Evolutionary conservation across 1,140 invertebrate genomes (phyloP).

Genomic region (Nylanderia fulva): DNA sequence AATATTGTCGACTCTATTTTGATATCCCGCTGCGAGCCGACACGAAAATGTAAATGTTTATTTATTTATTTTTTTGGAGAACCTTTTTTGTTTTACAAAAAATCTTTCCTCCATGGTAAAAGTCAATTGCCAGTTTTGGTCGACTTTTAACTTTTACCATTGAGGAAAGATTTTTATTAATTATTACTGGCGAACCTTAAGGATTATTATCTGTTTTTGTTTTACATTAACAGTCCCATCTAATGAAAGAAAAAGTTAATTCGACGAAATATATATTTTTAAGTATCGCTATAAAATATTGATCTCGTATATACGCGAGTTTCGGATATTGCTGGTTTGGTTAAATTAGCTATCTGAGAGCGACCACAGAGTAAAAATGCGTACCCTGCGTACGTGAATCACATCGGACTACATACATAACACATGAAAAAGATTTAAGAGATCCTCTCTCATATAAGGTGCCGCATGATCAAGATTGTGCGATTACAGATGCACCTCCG

Average conservation of each 20-base stretch:
- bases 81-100: too few species aligned
- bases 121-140: too few species aligned
- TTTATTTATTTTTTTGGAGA: not conserved
- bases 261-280: conserved; percentile 1
- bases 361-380: not conserved
- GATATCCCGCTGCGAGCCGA: not conserved
- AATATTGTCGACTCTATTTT: conserved; percentile 9
- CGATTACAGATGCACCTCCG: conserved; percentile 1
- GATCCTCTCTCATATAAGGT: conserved; percentile 26
- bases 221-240: conserved; percentile 2
- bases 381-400: not conserved
- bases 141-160: too few species aligned
- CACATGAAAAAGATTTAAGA: conserved; percentile 41
- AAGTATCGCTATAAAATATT: not conserved
- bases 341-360: not conserved
- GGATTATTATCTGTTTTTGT: too few species aligned
- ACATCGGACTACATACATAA: conserved; percentile 21
- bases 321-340: not conserved
- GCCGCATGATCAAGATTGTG: conserved; percentile 28
- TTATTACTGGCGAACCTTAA: too few species aligned
- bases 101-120: too few species aligned
- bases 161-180: too few species aligned
- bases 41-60: conserved; percentile 22
- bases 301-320: not conserved
- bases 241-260: conserved; percentile 10